A percentile compares a stretch with the other conserved stretches of the same genome.
Conservation (phyloP, 2,797 vertebrate species). For the Helicolenus hilgendorfi region DNA sequence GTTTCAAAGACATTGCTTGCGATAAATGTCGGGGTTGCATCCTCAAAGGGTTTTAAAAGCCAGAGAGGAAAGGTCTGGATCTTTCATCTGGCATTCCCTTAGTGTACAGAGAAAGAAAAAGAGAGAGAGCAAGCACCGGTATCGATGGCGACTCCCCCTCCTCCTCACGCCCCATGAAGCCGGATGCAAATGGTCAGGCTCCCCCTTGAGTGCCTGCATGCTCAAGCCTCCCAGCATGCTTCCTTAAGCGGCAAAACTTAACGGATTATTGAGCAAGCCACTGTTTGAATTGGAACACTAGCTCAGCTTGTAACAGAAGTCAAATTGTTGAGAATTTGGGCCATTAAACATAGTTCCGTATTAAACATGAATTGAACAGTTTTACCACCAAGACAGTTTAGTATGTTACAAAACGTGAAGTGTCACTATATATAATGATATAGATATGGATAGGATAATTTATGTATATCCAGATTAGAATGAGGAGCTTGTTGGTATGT, state of each 20-base stretch:
- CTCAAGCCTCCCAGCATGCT: constrained; percentile 17
- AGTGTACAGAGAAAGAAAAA: constrained; percentile 68
- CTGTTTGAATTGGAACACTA: constrained; percentile 22
- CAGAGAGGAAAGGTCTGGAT: constrained; percentile 71
- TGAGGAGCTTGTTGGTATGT: neutral
- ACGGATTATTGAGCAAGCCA: constrained; percentile 21
- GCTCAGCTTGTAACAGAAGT: neutral
- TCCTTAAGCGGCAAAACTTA: constrained; percentile 5
- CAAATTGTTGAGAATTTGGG: neutral
- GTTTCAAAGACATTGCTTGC: constrained; percentile 77
- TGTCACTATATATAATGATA: neutral
- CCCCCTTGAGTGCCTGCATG: constrained; percentile 24
- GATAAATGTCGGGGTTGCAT: constrained; percentile 76
- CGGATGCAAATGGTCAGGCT: constrained; percentile 62
- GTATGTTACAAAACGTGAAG: neutral
- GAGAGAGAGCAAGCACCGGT: constrained; percentile 44
- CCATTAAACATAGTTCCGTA: neutral
- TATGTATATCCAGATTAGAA: neutral
- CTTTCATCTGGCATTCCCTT: constrained; percentile 78
- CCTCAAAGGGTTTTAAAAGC: constrained; percentile 76
- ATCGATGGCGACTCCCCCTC: constrained; percentile 45
- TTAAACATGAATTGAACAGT: neutral
- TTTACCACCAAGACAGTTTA: neutral
- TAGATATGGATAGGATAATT: accelerated
- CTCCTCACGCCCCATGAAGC: constrained; percentile 10